Conservation (phyloP, 1,140 invertebrate genomes). For the Drosophila ambigua region DNA sequence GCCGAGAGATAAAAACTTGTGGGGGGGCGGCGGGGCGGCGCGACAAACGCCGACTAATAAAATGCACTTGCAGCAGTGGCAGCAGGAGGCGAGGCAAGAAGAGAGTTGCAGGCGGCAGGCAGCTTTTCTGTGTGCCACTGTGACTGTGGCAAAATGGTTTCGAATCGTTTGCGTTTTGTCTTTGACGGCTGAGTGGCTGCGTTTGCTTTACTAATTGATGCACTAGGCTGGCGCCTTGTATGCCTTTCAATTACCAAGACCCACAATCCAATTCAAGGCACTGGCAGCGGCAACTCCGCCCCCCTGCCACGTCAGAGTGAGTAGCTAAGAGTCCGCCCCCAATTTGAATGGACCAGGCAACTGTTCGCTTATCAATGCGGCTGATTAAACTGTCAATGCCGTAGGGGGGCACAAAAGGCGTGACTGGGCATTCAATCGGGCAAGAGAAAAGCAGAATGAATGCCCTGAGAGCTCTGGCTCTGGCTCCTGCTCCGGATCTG, state of each 20-base stretch:
- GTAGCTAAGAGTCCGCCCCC: too few species aligned
- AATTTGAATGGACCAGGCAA: not conserved
- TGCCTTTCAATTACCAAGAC: constrained; percentile 61
- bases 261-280: not conserved
- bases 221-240: constrained; percentile 63
- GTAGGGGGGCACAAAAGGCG: constrained; percentile 18
- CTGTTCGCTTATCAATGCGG: constrained; percentile 39
- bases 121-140: not conserved
- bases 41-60: constrained; percentile 49
- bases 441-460: too few species aligned
- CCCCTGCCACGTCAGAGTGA: too few species aligned
- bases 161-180: constrained; percentile 58
- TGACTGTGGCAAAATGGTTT: not conserved
- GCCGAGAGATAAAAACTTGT: constrained; percentile 67
- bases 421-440: not conserved
- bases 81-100: not conserved
- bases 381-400: constrained; percentile 60
- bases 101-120: not conserved
- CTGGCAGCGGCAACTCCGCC: too few species aligned
- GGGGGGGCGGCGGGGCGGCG: not conserved
- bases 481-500: not conserved
- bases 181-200: constrained; percentile 71
- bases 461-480: not conserved
- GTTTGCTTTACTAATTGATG: constrained; percentile 80
- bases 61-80: constrained; percentile 30